Conservation (phyloP, 2,888 invertebrate genomes). For the Euphydryas editha region DNA sequence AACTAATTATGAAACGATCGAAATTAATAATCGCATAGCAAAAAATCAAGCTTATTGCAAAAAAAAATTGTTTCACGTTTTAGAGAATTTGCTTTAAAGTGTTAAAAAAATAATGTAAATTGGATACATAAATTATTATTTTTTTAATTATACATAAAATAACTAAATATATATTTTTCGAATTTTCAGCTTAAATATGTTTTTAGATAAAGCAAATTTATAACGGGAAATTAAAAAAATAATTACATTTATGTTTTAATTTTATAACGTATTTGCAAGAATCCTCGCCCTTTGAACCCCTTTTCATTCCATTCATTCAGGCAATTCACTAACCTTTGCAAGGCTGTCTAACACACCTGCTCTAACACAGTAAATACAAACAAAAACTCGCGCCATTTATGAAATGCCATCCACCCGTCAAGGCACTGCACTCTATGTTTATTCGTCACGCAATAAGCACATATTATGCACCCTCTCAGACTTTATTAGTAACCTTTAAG, state of each 20-base stretch:
- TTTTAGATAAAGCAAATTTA: too few species aligned
- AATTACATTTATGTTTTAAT: neutral
- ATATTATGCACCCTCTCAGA: constrained; percentile 49
- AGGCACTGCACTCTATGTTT: constrained; percentile 33
- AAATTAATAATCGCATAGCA: too few species aligned
- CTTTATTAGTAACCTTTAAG: constrained; percentile 47
- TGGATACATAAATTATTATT: too few species aligned
- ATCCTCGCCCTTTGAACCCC: constrained; percentile 3
- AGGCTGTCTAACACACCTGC: constrained; percentile 8
- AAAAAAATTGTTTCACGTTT: too few species aligned
- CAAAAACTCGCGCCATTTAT: constrained; percentile 40
- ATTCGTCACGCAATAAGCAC: constrained; percentile 44
- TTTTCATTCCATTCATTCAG: neutral
- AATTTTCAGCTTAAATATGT: too few species aligned
- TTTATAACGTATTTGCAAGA: neutral
- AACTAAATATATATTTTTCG: too few species aligned
- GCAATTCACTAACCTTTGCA: constrained; percentile 9
- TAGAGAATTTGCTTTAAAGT: too few species aligned
- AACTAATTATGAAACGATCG: too few species aligned
- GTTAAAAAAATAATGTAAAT: too few species aligned
- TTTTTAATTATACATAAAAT: too few species aligned
- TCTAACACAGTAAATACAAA: constrained; percentile 9
- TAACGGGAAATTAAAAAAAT: too few species aligned
- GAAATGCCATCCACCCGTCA: constrained; percentile 45
- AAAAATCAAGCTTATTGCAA: too few species aligned